Conservation (phyloP, 1,140 invertebrate genomes). For the Drosophila simulans region DNA sequence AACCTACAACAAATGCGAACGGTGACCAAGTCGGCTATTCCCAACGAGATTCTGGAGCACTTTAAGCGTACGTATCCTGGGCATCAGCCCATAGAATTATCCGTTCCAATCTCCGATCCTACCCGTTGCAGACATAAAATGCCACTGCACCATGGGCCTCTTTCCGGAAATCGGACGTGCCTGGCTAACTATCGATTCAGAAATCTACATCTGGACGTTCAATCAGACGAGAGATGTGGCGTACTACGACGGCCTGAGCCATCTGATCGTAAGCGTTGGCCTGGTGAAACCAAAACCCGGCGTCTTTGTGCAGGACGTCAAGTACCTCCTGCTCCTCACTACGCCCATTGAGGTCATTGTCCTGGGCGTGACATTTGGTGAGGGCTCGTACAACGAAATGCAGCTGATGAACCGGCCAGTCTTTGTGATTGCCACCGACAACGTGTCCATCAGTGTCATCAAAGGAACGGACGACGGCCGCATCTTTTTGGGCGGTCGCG, state of each 20-base stretch:
- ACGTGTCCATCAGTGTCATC: conserved; percentile 93
- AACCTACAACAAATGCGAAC: conserved; percentile 91
- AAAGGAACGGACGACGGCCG: conserved; percentile 92
- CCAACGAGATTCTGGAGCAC: conserved; percentile 96
- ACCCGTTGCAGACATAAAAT: conserved; percentile 91
- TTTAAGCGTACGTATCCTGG: conserved; percentile 91
- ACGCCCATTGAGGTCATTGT: conserved; percentile 97
- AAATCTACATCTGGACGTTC: conserved; percentile 97
- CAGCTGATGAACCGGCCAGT: conserved; percentile 97
- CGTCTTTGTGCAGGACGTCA: conserved; percentile 96
- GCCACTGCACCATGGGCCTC: conserved; percentile 97
- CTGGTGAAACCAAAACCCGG: conserved; percentile 93
- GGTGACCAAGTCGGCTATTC: conserved; percentile 93
- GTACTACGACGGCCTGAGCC: conserved; percentile 96
- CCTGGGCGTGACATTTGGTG: conserved; percentile 85
- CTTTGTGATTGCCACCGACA: conserved; percentile 96
- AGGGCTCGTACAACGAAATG: conserved; percentile 89
- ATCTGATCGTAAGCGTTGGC: conserved; percentile 95
- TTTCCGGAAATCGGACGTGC: conserved; percentile 98
- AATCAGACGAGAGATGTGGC: conserved; percentile 95
- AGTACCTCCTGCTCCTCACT: conserved; percentile 95
- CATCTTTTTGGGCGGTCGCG: conserved; percentile 97
- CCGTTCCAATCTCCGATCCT: background rate
- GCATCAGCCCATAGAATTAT: background rate
- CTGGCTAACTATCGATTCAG: conserved; percentile 98